Conservation (phyloP, 2,113 vertebrate species). For the Copsychus sechellarum region DNA sequence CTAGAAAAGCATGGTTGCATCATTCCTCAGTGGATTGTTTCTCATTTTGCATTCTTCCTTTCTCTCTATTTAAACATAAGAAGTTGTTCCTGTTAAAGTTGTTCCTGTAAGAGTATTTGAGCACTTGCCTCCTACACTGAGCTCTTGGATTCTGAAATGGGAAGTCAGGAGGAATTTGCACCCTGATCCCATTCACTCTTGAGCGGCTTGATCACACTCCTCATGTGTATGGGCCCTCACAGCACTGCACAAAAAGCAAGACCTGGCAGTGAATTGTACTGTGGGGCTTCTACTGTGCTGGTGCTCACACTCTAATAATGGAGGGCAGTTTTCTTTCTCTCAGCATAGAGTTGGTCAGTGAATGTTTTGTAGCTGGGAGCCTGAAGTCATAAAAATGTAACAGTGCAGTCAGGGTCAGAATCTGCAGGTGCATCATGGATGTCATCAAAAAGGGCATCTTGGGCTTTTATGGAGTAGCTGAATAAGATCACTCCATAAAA, state of each 20-base stretch:
- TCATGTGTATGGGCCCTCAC: background rate
- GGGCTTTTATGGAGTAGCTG: background rate
- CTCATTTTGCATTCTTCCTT: background rate
- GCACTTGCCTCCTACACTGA: background rate
- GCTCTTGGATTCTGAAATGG: background rate
- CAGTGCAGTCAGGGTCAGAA: background rate
- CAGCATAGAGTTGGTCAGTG: background rate
- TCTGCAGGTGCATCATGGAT: background rate
- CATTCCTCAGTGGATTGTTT: background rate
- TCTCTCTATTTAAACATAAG: background rate
- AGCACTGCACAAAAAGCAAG: background rate
- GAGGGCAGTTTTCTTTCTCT: background rate
- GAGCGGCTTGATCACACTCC: background rate
- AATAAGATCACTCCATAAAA: background rate
- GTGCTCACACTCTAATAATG: background rate
- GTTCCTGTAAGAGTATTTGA: background rate
- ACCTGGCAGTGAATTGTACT: background rate
- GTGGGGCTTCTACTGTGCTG: background rate
- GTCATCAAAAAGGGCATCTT: background rate
- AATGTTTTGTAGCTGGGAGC: background rate
- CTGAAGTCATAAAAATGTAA: background rate
- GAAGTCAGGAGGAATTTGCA: background rate
- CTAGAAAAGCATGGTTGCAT: background rate
- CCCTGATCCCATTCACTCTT: background rate
- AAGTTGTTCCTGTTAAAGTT: background rate